phyloP scores from a whole-genome alignment of 2,113 vertebrate species.

The Halcyon senegalensis region DNA sequence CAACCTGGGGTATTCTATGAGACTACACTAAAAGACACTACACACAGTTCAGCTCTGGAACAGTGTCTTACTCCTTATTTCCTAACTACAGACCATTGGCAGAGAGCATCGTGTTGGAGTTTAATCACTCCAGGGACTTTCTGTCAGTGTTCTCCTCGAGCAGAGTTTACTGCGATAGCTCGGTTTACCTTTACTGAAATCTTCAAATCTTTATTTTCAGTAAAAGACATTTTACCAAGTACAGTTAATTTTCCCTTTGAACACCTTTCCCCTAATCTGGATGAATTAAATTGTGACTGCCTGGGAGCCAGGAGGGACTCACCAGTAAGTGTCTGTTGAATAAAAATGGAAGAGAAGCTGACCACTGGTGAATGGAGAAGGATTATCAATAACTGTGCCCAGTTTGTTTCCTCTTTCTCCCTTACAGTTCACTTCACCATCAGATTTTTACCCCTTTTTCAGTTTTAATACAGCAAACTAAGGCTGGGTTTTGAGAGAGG shows the following conservation, averaged over 20 bases:
- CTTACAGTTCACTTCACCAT: not conserved
- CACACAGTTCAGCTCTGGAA: too few species aligned
- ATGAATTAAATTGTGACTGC: not conserved
- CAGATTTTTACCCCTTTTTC: fast-evolving
- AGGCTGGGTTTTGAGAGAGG: not conserved
- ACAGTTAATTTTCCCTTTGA: not conserved
- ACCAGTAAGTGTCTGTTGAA: fast-evolving
- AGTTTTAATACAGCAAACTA: not conserved
- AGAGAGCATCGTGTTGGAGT: fast-evolving
- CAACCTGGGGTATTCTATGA: too few species aligned
- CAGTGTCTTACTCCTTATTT: not conserved
- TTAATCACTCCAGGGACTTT: not conserved
- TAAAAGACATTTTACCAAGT: not conserved
- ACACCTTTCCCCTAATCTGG: not conserved
- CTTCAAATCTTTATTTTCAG: not conserved
- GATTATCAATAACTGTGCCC: not conserved
- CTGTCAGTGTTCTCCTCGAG: not conserved
- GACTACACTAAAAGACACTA: fast-evolving
- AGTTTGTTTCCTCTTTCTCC: not conserved
- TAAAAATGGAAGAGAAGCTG: not conserved
- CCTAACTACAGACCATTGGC: not conserved
- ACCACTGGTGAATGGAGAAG: not conserved
- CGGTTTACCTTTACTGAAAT: not conserved
- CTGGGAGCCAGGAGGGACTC: not conserved
- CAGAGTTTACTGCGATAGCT: fast-evolving